Percentiles rank a stretch among this genome's conserved stretches.
phyloP scores from a whole-genome alignment of 2,113 vertebrate genomes.

The Panthera tigris region DNA sequence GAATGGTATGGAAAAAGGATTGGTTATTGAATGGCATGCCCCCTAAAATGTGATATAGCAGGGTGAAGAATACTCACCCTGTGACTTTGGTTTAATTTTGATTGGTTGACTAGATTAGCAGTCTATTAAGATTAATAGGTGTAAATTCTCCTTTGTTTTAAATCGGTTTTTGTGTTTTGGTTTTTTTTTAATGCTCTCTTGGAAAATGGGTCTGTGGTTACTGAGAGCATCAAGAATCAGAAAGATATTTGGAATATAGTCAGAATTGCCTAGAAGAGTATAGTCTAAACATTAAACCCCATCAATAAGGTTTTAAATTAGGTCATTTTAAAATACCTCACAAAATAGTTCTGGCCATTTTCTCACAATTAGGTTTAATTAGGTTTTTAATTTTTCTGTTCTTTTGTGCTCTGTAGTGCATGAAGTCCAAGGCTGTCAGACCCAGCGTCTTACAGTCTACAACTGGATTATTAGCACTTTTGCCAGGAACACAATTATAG shows the following conservation, averaged over 20 bases:
- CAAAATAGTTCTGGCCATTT: neutral
- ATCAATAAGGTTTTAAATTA: neutral
- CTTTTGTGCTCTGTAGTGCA: neutral
- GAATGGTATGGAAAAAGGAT: neutral
- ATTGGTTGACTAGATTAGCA: conserved; percentile 11
- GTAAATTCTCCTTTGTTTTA: neutral
- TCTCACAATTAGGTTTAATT: neutral
- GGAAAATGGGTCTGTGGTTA: neutral
- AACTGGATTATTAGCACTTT: neutral
- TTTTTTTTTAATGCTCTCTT: neutral
- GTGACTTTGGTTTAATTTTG: conserved; percentile 21
- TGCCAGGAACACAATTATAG: neutral
- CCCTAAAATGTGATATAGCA: neutral
- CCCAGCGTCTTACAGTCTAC: neutral
- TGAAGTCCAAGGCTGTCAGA: neutral
- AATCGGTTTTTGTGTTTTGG: no score
- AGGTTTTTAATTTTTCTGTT: conserved; percentile 1
- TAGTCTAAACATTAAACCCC: neutral
- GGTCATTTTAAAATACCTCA: conserved; percentile 16
- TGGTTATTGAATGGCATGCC: neutral
- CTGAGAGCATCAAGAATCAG: neutral
- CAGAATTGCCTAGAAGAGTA: neutral
- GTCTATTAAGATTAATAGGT: neutral
- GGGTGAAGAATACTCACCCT: neutral
- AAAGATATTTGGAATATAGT: neutral